Conservation (phyloP, 2,113 vertebrate species). For the Notiomystis cincta region DNA sequence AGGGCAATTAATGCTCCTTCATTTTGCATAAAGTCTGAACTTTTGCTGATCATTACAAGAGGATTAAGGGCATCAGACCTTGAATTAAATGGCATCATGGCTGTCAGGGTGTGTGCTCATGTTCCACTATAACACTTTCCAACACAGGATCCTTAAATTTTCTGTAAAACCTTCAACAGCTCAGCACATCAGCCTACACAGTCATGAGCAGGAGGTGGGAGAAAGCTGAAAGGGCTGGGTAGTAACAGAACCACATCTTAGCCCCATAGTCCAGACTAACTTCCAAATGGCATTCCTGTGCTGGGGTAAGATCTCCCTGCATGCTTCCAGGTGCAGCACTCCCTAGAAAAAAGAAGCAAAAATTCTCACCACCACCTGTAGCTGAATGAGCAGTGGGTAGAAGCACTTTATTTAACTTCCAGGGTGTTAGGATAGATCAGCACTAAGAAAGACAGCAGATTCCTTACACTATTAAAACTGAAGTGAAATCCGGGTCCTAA, state of each 20-base stretch:
- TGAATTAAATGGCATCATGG: not conserved
- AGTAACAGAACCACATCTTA: not conserved
- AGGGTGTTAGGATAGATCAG: not conserved
- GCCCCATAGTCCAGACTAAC: not conserved
- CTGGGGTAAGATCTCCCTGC: not conserved
- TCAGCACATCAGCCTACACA: not conserved
- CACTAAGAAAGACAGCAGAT: not conserved
- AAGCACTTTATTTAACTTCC: not conserved
- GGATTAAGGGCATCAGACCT: not conserved
- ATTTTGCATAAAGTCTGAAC: not conserved
- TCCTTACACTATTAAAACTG: not conserved
- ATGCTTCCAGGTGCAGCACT: not conserved
- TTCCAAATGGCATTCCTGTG: not conserved
- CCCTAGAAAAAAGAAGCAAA: not conserved
- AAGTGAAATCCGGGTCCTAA: not conserved
- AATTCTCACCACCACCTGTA: not conserved
- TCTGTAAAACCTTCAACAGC: not conserved
- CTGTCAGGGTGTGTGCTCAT: not conserved
- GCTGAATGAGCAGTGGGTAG: not conserved
- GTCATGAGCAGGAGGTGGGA: not conserved
- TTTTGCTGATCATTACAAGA: slow-evolving; percentile 5
- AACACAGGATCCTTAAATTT: not conserved
- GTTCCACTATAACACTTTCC: not conserved
- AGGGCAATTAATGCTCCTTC: not conserved
- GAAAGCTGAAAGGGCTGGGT: not conserved